Evolutionary conservation across 64 coral and sea anemone genomes (phyloP).

Genomic region (Anthopleura sola): DNA sequence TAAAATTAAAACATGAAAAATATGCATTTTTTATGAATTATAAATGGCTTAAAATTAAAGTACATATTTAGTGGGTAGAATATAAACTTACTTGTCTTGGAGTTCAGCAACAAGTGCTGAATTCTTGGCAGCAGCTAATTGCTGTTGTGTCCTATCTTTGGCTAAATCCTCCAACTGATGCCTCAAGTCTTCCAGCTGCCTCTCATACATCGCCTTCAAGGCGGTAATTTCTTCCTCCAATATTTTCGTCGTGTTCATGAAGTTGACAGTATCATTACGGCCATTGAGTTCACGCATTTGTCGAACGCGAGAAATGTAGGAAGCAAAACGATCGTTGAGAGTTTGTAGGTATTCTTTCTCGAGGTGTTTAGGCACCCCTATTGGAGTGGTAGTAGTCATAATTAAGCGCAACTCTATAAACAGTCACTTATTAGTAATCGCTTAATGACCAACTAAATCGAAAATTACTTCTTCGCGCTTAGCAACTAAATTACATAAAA

Average conservation of each 20-base stretch:
- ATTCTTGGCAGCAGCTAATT: conserved; percentile 90
- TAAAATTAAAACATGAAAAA: not conserved
- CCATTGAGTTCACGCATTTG: conserved; percentile 96
- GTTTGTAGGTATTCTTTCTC: conserved; percentile 89
- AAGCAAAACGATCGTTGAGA: conserved; percentile 91
- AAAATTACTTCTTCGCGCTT: not conserved
- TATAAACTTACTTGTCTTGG: conserved; percentile 82
- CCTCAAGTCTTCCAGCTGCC: conserved; percentile 85
- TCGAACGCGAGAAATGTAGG: conserved; percentile 91
- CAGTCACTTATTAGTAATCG: not conserved
- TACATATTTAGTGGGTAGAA: not conserved
- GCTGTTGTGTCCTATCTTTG: conserved; percentile 83
- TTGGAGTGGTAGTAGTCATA: conserved; percentile 49
- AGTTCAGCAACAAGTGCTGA: conserved; percentile 69
- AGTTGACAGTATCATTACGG: conserved; percentile 83
- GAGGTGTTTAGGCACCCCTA: conserved; percentile 66
- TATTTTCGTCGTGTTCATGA: conserved; percentile 91
- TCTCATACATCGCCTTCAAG: conserved; percentile 87
- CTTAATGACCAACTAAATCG: not conserved
- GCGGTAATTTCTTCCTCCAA: conserved; percentile 91
- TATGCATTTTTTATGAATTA: not conserved
- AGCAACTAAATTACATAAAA: not conserved
- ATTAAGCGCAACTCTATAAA: not conserved
- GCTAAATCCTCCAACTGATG: conserved; percentile 82
- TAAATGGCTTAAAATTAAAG: not conserved